Percentiles rank a stretch among this genome's conserved stretches.
Evolutionary conservation across 2,113 vertebrate species (phyloP).

Genomic region (Gopherus flavomarginatus): DNA sequence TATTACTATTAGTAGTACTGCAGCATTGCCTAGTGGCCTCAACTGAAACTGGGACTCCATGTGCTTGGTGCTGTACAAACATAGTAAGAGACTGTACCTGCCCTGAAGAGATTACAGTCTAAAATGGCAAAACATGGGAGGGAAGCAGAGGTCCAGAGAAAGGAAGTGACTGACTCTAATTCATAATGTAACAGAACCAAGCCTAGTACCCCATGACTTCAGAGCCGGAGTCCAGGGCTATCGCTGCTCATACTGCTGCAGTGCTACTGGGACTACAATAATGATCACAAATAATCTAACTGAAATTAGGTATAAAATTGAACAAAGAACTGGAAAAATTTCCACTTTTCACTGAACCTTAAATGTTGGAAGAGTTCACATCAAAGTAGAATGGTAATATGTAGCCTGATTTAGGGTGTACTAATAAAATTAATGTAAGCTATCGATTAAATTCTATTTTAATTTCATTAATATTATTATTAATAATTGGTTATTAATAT

Average conservation of each 20-base stretch:
- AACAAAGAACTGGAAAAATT: background rate
- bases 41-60: background rate
- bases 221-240: background rate
- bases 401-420: no score
- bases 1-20: background rate
- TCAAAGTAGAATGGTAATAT: background rate
- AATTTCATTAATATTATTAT: no score
- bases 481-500: no score
- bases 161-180: background rate
- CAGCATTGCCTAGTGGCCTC: background rate
- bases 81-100: background rate
- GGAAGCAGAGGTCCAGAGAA: background rate
- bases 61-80: background rate
- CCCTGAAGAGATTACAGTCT: background rate
- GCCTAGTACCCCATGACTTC: background rate
- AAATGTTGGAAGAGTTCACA: background rate
- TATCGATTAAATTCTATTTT: no score
- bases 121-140: background rate
- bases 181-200: background rate
- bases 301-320: background rate
- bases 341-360: background rate
- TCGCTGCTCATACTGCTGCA: background rate
- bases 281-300: no score
- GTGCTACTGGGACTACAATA: no score
- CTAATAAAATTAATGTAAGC: no score